phyloP scores from a whole-genome alignment of 2,888 invertebrate species.

The Tribolium freemani region DNA sequence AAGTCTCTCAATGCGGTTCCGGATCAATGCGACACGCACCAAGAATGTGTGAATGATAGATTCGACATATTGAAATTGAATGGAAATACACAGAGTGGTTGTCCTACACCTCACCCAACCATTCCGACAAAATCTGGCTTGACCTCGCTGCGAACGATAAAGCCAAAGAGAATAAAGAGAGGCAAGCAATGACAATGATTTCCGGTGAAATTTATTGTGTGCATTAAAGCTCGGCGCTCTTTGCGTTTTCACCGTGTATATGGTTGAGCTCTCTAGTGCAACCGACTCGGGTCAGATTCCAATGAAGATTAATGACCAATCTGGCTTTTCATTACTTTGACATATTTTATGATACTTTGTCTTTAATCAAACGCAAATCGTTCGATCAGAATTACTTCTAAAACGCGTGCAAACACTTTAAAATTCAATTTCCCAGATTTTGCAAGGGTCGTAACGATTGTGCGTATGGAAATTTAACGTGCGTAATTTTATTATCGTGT shows the following conservation, averaged over 20 bases:
- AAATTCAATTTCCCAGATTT: slow-evolving; percentile 1
- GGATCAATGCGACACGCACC: background rate
- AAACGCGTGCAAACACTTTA: slow-evolving; percentile 1
- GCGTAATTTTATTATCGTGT: slow-evolving; percentile 3
- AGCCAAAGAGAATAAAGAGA: no score
- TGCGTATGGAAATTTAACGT: slow-evolving; percentile 1
- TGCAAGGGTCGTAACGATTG: background rate
- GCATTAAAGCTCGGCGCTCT: background rate
- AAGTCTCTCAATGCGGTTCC: background rate
- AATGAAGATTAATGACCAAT: slow-evolving; percentile 25
- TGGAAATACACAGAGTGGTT: background rate
- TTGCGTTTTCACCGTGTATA: background rate
- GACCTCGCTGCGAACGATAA: no score
- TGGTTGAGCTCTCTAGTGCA: background rate
- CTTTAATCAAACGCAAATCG: slow-evolving; percentile 1
- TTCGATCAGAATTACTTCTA: background rate
- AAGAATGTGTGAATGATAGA: background rate
- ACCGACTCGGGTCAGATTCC: slow-evolving; percentile 3
- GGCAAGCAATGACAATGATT: no score
- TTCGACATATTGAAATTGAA: background rate
- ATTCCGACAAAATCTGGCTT: no score
- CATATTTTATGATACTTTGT: slow-evolving; percentile 4
- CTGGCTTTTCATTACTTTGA: slow-evolving; percentile 16
- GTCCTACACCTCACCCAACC: no score
- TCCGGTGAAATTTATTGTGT: background rate